Conservation (phyloP, 2,888 invertebrate genomes). For the Nasonovia ribisnigri region DNA sequence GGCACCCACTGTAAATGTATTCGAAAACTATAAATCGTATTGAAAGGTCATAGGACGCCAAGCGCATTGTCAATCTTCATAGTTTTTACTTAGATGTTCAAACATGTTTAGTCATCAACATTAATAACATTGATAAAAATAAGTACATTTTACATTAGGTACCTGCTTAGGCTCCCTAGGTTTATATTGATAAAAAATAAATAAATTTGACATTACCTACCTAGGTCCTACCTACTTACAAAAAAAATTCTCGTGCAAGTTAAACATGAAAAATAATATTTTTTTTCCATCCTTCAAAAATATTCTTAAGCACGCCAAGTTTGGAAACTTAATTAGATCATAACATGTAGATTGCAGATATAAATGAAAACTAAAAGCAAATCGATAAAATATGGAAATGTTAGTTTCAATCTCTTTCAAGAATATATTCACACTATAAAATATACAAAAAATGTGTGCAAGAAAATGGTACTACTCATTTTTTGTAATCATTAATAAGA, state of each 20-base stretch:
- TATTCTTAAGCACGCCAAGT: background rate
- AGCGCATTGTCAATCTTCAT: background rate
- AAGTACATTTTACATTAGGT: background rate
- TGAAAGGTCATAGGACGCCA: background rate
- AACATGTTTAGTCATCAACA: background rate
- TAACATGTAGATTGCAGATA: background rate
- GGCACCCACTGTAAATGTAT: background rate
- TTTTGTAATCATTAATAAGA: constrained; percentile 36
- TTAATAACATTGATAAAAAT: background rate
- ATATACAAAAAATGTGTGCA: constrained; percentile 60
- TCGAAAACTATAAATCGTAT: background rate
- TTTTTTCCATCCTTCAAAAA: background rate
- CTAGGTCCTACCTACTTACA: background rate
- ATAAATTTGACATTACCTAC: background rate
- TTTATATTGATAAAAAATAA: background rate
- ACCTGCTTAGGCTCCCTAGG: background rate
- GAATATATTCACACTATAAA: background rate
- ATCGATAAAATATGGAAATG: background rate
- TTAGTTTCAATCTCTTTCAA: background rate
- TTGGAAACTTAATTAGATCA: background rate
- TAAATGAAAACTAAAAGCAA: background rate
- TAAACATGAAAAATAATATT: background rate
- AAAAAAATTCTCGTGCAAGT: background rate
- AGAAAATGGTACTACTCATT: constrained; percentile 51
- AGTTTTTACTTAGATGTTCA: background rate